Base-by-base conservation (phyloP, 2,113 vertebrate species). In the Polypterus senegalus region DNA sequence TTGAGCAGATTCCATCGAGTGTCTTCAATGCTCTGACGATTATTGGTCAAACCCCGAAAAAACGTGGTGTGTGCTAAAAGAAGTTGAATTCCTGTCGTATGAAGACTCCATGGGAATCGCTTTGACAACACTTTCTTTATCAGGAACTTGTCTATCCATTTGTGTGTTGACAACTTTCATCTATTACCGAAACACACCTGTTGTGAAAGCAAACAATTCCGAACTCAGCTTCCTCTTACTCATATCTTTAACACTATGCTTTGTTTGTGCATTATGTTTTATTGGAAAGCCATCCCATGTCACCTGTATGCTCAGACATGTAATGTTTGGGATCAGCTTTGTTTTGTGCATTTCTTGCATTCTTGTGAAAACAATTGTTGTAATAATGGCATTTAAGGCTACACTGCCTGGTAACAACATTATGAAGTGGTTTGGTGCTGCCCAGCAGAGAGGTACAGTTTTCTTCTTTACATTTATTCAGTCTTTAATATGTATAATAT, bases 21-120 rank as follows among this genome's bases (percentile, higher is more conserved):
- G 73, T 56, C 58, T 44, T 0, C 46, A 60, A 8, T 74, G 70
- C 60, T 70, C 65, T 11, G 52, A 65, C 45, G 69, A 68, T 46
- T 71, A 67, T 47, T 74, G 73, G 73, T 69, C 73, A 4, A 69
- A 70, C 49, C 1, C n/a, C 44, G 46, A 62, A 5, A 58, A 49
- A 8, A 51, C 54, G 62, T 3, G 53, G 2, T 72, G 67, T 60
- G 9, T 72, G 6, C 60, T 55, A 1, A 69, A 63, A 52, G 45
- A 58, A 7, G 61, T 81, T 57, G 79, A 85, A 62, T 86, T 77
- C 52, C 82, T 87, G 4, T 77, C 79, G 46, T 81, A 79, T 62
- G 67, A 74, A 45, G 81, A 85, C 60, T 66, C 66, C 43, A 61
- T 86, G 72, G 85, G 83, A 44, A 74, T 82, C 47, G 73, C 78